phyloP scores from a whole-genome alignment of 2,888 invertebrate genomes.

The Artemia sinica region DNA sequence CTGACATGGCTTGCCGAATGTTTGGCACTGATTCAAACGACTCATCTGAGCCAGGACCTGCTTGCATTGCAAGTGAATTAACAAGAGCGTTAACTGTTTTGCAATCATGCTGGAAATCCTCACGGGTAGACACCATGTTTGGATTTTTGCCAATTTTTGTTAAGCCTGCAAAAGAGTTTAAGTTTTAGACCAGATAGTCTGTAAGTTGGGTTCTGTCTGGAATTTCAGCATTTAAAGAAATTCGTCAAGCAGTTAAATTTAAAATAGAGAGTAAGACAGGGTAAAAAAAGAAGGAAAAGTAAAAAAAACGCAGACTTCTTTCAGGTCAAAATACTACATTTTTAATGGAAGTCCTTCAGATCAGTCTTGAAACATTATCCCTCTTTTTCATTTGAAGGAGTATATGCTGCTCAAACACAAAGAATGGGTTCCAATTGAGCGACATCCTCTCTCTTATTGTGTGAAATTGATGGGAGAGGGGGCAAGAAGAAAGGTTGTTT shows the following conservation, averaged over 20 bases:
- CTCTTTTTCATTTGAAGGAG: too few species aligned
- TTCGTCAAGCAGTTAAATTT: background rate
- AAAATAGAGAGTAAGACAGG: background rate
- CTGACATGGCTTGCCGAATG: constrained; percentile 10
- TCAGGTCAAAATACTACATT: too few species aligned
- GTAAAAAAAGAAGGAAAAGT: constrained; percentile 13
- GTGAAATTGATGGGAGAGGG: too few species aligned
- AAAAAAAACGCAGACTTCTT: background rate
- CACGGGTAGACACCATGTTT: constrained; percentile 61
- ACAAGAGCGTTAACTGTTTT: constrained; percentile 82
- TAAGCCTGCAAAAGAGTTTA: constrained; percentile 43
- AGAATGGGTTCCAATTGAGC: too few species aligned
- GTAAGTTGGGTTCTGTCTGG: background rate
- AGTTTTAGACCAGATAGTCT: background rate
- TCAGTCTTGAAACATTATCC: too few species aligned
- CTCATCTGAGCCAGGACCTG: constrained; percentile 63
- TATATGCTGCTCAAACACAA: too few species aligned
- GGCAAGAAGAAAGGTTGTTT: too few species aligned
- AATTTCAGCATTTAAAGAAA: background rate
- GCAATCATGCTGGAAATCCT: constrained; percentile 49
- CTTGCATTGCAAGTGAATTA: constrained; percentile 76
- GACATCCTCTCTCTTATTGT: too few species aligned
- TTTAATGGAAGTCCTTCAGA: too few species aligned
- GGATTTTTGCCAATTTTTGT: constrained; percentile 97
- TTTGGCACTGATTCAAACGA: constrained; percentile 30